Percentiles rank a stretch among this genome's conserved stretches.
Evolutionary conservation across 2,888 invertebrate species (phyloP).

Genomic region (Anodontia alba): DNA sequence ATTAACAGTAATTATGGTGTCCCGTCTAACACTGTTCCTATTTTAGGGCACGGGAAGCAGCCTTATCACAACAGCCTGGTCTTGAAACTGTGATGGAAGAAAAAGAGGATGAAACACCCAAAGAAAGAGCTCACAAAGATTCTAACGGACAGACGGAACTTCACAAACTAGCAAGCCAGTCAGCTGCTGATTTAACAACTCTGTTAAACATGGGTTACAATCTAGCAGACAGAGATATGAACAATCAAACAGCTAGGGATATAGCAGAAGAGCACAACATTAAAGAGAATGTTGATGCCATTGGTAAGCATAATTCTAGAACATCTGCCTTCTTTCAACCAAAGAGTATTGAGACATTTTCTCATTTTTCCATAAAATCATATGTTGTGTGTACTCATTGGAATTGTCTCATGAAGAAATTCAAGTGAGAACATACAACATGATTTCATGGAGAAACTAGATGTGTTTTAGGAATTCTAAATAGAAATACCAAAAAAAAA

Average conservation of each 20-base stretch:
- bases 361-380: too few species aligned
- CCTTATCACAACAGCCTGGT: constrained; percentile 71
- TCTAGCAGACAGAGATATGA: constrained; percentile 73
- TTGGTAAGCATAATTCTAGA: too few species aligned
- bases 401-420: too few species aligned
- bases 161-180: constrained; percentile 72
- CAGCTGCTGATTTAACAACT: constrained; percentile 69
- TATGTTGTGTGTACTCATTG: too few species aligned
- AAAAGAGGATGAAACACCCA: constrained; percentile 66
- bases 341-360: too few species aligned
- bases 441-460: neutral
- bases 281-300: constrained; percentile 72
- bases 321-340: neutral
- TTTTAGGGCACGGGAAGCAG: constrained; percentile 72
- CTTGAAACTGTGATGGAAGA: constrained; percentile 77
- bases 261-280: constrained; percentile 70
- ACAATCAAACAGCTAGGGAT: constrained; percentile 76
- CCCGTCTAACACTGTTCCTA: too few species aligned
- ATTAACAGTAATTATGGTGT: too few species aligned
- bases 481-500: too few species aligned
- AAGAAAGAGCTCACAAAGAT: constrained; percentile 68
- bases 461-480: too few species aligned
- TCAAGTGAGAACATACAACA: too few species aligned
- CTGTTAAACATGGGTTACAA: constrained; percentile 73
- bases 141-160: constrained; percentile 75